A percentile compares a stretch with the other conserved stretches of the same genome.
Conservation (phyloP, 2,888 invertebrate species). For the Lasioglossum oenotherae region DNA sequence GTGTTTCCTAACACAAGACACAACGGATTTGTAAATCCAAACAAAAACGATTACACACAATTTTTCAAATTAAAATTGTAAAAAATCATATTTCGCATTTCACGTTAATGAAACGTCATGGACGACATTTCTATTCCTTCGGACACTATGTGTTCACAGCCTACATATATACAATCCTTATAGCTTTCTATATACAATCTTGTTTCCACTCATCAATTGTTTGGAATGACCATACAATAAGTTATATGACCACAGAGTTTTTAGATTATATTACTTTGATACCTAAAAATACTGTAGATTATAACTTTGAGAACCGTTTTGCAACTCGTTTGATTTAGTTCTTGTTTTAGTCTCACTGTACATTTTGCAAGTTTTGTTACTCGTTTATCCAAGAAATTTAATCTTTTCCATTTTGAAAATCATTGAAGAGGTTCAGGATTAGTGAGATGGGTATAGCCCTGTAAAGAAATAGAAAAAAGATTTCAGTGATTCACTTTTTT, state of each 20-base stretch:
- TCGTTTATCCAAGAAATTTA: conserved; percentile 15
- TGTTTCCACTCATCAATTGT: conserved; percentile 32
- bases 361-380: background rate
- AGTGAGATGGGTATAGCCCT: conserved; percentile 80
- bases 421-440: conserved; percentile 75
- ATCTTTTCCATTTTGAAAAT: conserved; percentile 37
- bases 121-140: conserved; percentile 39
- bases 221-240: conserved; percentile 46
- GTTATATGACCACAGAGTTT: conserved; percentile 22
- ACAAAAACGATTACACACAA: background rate
- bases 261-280: conserved; percentile 49
- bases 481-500: background rate
- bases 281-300: conserved; percentile 57
- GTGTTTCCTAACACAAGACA: conserved; percentile 9
- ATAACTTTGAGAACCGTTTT: conserved; percentile 32
- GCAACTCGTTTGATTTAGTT: conserved; percentile 20
- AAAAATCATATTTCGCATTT: conserved; percentile 32
- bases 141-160: conserved; percentile 66
- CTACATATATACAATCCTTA: conserved; percentile 65
- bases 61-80: conserved; percentile 15
- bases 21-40: conserved; percentile 11
- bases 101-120: conserved; percentile 32
- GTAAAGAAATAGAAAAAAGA: conserved; percentile 60
- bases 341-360: conserved; percentile 5
- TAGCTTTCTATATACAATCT: conserved; percentile 62